Conservation (phyloP, 30 jellyfish, hydroid and myxozoan species). For the Cassiopea andromeda region DNA sequence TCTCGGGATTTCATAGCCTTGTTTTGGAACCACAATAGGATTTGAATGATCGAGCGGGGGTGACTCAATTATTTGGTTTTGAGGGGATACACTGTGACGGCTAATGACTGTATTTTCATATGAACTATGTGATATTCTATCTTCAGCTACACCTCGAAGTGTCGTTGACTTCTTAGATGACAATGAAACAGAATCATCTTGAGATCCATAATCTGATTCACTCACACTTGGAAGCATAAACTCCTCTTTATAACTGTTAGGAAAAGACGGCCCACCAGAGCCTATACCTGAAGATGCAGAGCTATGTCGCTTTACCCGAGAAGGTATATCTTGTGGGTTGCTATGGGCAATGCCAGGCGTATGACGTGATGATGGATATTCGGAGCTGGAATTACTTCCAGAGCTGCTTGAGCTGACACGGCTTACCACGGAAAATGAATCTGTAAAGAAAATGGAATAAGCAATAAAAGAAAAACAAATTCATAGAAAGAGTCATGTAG, state of each 20-base stretch:
- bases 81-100: not conserved
- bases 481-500: too few species aligned
- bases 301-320: constrained; percentile 49
- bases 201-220: constrained; percentile 53
- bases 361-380: not conserved
- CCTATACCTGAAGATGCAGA: constrained; percentile 68
- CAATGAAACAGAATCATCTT: constrained; percentile 36
- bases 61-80: not conserved
- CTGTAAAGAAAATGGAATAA: constrained; percentile 24
- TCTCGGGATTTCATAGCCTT: not conserved
- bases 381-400: constrained; percentile 65
- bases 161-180: constrained; percentile 21
- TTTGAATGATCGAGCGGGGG: constrained; percentile 29
- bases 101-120: constrained; percentile 53
- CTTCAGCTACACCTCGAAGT: constrained; percentile 37
- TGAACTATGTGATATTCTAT: constrained; percentile 9
- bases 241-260: constrained; percentile 68
- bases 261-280: constrained; percentile 64
- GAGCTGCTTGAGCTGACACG: constrained; percentile 77
- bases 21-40: constrained; percentile 41
- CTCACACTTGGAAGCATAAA: constrained; percentile 13
- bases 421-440: constrained; percentile 52
- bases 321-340: constrained; percentile 60
- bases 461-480: too few species aligned
- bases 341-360: constrained; percentile 19